Base-by-base conservation (phyloP, 2,797 vertebrate species). In the Scolopax rusticola region DNA sequence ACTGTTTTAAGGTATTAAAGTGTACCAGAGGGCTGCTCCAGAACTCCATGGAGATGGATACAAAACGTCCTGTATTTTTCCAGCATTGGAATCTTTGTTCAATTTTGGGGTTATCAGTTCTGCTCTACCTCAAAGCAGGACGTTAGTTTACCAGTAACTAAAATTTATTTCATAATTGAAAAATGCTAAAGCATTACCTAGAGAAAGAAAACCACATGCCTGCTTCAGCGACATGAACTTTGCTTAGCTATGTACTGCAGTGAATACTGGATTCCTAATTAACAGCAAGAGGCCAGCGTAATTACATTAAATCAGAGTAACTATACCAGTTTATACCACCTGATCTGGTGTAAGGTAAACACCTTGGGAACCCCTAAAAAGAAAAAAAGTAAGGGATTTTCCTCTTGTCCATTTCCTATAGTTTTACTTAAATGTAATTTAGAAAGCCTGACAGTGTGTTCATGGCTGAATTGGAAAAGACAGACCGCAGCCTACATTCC, bases 401-500 rank as follows among this genome's bases (percentile, higher is more conserved):
- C 40, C 47, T 63, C 57, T 87, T 61, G 45, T 13, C 30, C 7
- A 11, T 73, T 91, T 76, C 53, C 65, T 95, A 43, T 5, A 45
- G 19, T 28, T 90, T 90, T 76, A 82, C 83, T 96, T 65, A 81
- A 81, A 75, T 20, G 30, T 15, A 67, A 73, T 47, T 86, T 65
- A 63, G 33, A 24, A 95, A 92, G 57, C 57, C 43, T 89, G 60
- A 51, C 15, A 56, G 13, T 3, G 48, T 41, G 48, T 36, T 93
- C 79, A 6, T 38, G 79, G 50, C 74, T 68, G 28, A 93, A 92
- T 11, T 32, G 15, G 27, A 76, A 82, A 84, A 36, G 82, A 36
- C 45, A 89, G 17, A 59, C 59, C 38, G 68, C 18, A 77, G 64
- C 11, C 69, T 65, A 84, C 90, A 96, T 94, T 97, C 95, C 92